Evolutionary conservation across 2,113 vertebrate species (phyloP).

Genomic region (Sinocyclocheilus rhinocerous): DNA sequence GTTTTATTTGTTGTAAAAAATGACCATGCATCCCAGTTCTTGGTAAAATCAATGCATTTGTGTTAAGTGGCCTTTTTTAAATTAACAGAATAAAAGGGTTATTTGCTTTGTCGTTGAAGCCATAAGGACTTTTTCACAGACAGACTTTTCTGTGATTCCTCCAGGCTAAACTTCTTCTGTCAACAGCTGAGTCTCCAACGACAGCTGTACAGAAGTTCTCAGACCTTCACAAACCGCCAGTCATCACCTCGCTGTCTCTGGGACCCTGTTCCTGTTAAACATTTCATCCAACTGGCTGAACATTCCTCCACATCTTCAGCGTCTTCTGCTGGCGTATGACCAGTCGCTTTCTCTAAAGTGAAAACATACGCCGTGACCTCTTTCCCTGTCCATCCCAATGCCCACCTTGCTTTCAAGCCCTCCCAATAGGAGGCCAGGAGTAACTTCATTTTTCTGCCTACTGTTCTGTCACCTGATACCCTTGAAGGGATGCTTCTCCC

Average conservation of each 20-base stretch:
- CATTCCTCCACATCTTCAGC: neutral
- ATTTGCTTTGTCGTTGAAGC: neutral
- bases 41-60: neutral
- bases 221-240: conserved; percentile 32
- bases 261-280: neutral
- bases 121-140: neutral
- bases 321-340: conserved; percentile 21
- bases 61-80: neutral
- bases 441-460: conserved; percentile 27
- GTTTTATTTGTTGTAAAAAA: neutral
- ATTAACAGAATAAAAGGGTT: neutral
- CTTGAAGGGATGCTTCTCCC: conserved; percentile 60
- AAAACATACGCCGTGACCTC: conserved; percentile 8
- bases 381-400: neutral
- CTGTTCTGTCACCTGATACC: conserved; percentile 66
- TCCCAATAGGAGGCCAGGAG: conserved; percentile 36
- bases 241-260: conserved; percentile 23
- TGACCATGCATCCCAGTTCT: neutral
- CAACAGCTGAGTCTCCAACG: conserved; percentile 59
- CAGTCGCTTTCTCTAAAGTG: neutral
- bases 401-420: conserved; percentile 13
- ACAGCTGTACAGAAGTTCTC: conserved; percentile 68
- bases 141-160: neutral
- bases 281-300: neutral
- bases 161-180: conserved; percentile 58